phyloP scores from a whole-genome alignment of 2,888 invertebrate species.

The Diarsia dahlii region DNA sequence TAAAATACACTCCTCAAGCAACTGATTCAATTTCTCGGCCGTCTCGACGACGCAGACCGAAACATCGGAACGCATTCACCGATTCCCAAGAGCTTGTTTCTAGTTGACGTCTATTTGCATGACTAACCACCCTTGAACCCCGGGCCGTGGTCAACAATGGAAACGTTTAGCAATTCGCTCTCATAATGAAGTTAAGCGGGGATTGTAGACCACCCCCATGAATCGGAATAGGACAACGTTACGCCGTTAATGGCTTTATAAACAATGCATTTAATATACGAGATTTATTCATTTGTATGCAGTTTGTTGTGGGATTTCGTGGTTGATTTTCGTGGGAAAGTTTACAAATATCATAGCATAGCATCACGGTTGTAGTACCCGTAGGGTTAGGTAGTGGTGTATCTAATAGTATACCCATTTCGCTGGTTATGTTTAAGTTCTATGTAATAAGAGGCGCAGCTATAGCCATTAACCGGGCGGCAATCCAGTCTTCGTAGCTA shows the following conservation, averaged over 20 bases:
- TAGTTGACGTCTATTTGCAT: conserved; percentile 86
- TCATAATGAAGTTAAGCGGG: conserved; percentile 89
- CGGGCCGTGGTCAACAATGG: conserved; percentile 85
- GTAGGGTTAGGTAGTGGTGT: neutral
- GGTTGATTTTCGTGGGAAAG: neutral
- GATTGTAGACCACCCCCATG: conserved; percentile 83
- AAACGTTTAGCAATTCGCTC: conserved; percentile 88
- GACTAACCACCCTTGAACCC: conserved; percentile 82
- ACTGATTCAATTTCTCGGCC: conserved; percentile 63
- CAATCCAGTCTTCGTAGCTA: too few species aligned
- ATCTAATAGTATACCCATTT: neutral
- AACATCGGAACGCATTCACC: conserved; percentile 72
- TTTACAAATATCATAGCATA: neutral
- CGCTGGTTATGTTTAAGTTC: too few species aligned
- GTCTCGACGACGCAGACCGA: conserved; percentile 59
- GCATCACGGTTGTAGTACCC: too few species aligned
- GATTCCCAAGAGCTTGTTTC: conserved; percentile 75
- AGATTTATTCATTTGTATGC: conserved; percentile 43
- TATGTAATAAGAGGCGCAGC: too few species aligned
- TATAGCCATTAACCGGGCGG: too few species aligned
- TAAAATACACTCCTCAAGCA: conserved; percentile 46
- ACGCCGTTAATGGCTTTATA: conserved; percentile 70
- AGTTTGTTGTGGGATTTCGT: conserved; percentile 29
- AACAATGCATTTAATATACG: conserved; percentile 61
- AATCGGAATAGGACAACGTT: conserved; percentile 74